Percentiles rank a stretch among this genome's conserved stretches.
Evolutionary conservation across 2,888 invertebrate species (phyloP).

Genomic region (Drosophila leonis): DNA sequence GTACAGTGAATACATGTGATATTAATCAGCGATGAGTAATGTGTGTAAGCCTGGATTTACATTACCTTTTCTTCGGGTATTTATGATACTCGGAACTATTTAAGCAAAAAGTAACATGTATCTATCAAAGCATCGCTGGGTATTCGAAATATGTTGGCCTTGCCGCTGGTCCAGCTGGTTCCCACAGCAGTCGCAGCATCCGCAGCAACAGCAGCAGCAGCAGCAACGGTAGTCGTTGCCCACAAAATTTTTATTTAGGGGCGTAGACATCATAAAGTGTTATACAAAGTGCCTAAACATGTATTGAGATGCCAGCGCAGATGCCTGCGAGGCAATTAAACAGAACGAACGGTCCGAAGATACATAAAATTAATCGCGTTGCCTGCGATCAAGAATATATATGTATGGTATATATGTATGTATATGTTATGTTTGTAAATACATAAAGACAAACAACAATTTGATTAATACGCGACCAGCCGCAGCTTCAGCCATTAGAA

Average conservation of each 20-base stretch:
- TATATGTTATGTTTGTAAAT: neutral
- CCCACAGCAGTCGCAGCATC: constrained; percentile 33
- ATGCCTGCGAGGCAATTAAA: constrained; percentile 74
- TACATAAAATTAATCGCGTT: constrained; percentile 73
- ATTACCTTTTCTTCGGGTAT: constrained; percentile 16
- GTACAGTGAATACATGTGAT: constrained; percentile 3
- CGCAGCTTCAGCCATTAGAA: constrained; percentile 59
- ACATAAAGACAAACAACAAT: constrained; percentile 66
- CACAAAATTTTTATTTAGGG: constrained; percentile 40
- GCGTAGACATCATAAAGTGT: constrained; percentile 76
- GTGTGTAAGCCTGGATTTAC: constrained; percentile 6
- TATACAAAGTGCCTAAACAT: constrained; percentile 79
- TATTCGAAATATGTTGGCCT: constrained; percentile 12
- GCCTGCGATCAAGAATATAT: constrained; percentile 43
- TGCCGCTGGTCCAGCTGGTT: constrained; percentile 42
- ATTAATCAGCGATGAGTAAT: constrained; percentile 21
- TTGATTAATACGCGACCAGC: constrained; percentile 67
- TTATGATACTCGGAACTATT: constrained; percentile 36
- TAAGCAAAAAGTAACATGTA: constrained; percentile 16
- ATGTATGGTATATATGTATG: neutral
- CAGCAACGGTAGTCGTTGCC: constrained; percentile 61
- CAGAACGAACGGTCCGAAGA: constrained; percentile 57
- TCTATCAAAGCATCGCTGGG: constrained; percentile 20
- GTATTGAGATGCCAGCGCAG: constrained; percentile 73
- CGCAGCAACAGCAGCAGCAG: neutral